Base-by-base conservation (phyloP, 2,797 vertebrate species). In the Chaunax sp. region DNA sequence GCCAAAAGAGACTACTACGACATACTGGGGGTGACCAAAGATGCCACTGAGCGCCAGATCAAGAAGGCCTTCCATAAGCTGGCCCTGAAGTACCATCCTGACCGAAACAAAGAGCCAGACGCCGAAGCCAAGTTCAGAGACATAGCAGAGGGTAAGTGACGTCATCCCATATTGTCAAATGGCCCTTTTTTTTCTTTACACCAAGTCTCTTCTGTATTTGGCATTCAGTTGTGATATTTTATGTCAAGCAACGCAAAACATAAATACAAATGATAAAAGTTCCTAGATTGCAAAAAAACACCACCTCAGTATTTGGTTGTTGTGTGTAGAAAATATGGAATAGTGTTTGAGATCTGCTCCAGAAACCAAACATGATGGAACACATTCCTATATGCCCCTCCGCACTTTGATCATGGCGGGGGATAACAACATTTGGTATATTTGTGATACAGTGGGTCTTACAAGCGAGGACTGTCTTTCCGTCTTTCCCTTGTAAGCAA, bases 1-100 rank as follows among this genome's bases (percentile, higher is more conserved):
- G 97, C 97, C 5, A 94, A 95, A 55, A 94, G 95, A 72, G 97
- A 95, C 90, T 98, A 97, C 89, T 99, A 99, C 65, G 95, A 97
- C 62, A 92, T 98, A 19, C 92, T 99, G 66, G 97, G 97, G 65
- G 93, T 99, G 70, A 95, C 97, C 30, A 97, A 89, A 91, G 96
- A 95, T 11, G 96, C 98, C 26, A 95, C 96, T 5, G 96, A 98
- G 23, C 95, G 96, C 15, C 96, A 98, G 81, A 98, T 99, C 82
- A 99, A 99, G 89, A 99, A 99, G 78, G 96, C 97, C 0, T 99
- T 99, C 90, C 97, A 98, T 50, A 97, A 96, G 54, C 85, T 99
- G 75, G 97, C 97, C 38, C 95, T 98, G 90, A 97, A 96, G 78
- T 97, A 97, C 82, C 98, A 99, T 37, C 98, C 98, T 0, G 98